Evolutionary conservation across 2,888 invertebrate species (phyloP).

Genomic region (Xestobium rufovillosum): DNA sequence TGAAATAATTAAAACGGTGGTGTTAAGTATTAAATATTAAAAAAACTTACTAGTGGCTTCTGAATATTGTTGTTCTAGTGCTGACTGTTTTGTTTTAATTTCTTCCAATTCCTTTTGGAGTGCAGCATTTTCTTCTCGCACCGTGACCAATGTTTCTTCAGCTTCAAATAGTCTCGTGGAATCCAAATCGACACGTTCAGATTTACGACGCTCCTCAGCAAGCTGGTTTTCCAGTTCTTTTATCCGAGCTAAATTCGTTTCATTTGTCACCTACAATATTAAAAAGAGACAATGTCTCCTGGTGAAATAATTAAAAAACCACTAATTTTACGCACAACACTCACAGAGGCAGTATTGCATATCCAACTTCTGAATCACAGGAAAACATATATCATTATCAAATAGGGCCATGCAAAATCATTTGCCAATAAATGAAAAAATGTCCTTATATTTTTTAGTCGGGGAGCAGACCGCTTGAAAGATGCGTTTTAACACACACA

Average conservation of each 20-base stretch:
- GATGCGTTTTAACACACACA: no score
- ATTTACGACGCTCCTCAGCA: constrained; percentile 42
- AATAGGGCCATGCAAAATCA: constrained; percentile 10
- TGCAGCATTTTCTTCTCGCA: constrained; percentile 52
- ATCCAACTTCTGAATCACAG: constrained; percentile 6
- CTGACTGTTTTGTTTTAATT: constrained; percentile 44
- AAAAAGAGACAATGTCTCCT: no score
- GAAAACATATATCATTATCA: constrained; percentile 4
- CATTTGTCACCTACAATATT: constrained; percentile 43
- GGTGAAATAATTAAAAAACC: constrained; percentile 6
- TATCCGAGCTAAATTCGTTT: constrained; percentile 43
- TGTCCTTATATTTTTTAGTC: no score
- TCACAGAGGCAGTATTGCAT: no score
- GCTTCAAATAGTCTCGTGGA: constrained; percentile 56
- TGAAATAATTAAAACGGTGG: constrained; percentile 26
- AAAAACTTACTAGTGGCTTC: no score
- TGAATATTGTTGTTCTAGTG: constrained; percentile 25
- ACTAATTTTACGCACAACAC: neutral
- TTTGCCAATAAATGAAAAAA: constrained; percentile 5
- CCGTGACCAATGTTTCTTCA: constrained; percentile 56
- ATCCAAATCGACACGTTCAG: constrained; percentile 46
- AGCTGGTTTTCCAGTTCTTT: constrained; percentile 45
- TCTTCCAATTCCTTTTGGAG: constrained; percentile 49
- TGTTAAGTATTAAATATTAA: no score
- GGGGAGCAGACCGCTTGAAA: no score